Evolutionary conservation across 37 sponge, comb jelly and placozoan genomes (phyloP).

Genomic region (Dysidea cf. avara): DNA sequence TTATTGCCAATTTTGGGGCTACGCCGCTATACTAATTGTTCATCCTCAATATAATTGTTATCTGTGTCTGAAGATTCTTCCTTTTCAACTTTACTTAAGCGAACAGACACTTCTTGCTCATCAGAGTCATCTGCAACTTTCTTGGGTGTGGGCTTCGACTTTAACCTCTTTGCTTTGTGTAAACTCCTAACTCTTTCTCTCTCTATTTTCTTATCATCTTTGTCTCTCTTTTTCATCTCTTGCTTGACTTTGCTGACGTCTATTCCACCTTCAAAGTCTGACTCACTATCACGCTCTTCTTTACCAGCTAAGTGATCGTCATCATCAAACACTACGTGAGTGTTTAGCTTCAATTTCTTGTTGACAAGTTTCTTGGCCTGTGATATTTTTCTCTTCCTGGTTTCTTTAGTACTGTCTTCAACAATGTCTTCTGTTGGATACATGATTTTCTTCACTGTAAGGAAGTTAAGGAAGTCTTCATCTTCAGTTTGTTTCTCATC

Average conservation of each 20-base stretch:
- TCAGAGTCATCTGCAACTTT: no score
- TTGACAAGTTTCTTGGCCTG: constrained; percentile 69
- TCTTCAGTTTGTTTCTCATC: no score
- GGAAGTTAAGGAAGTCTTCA: no score
- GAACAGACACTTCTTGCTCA: no score
- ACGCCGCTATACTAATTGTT: no score
- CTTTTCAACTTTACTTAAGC: no score
- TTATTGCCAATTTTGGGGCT: no score
- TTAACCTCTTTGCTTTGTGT: constrained; percentile 29
- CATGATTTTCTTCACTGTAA: constrained; percentile 40
- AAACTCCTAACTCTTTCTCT: constrained; percentile 41
- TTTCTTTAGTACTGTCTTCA: background rate
- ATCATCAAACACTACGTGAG: constrained; percentile 80
- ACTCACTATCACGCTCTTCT: constrained; percentile 2
- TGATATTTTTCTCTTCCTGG: constrained; percentile 28
- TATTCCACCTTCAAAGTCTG: constrained; percentile 35
- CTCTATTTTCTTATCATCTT: constrained; percentile 47
- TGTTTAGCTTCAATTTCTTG: constrained; percentile 81
- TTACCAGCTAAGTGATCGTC: constrained; percentile 42
- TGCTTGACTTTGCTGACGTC: constrained; percentile 36
- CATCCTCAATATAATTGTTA: no score
- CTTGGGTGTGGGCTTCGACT: no score
- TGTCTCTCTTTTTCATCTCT: constrained; percentile 23
- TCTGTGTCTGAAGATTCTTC: no score
- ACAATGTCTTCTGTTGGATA: background rate